A percentile compares a stretch with the other conserved stretches of the same genome.
Evolutionary conservation across 2,888 invertebrate genomes (phyloP).

Genomic region (Hirtodrosophila alboralis): DNA sequence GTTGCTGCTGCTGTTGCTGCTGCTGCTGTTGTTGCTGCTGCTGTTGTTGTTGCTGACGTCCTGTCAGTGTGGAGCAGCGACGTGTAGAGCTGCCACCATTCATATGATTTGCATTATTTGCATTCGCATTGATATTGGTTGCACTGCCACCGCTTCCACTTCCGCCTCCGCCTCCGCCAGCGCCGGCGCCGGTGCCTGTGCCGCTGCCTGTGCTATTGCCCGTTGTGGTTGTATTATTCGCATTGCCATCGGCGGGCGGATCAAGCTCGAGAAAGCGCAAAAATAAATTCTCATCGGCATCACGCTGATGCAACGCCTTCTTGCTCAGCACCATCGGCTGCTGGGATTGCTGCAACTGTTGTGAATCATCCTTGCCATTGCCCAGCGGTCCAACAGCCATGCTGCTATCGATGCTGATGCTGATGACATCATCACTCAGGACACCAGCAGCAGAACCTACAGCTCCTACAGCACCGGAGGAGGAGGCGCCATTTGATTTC

Average conservation of each 20-base stretch:
- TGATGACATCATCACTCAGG: conserved; percentile 82
- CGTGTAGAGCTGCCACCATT: conserved; percentile 48
- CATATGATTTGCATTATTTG: conserved; percentile 85
- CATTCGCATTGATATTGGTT: conserved; percentile 47
- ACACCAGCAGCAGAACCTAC: conserved; percentile 4
- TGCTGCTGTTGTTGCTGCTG: too few species aligned
- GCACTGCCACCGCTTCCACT: conserved; percentile 8
- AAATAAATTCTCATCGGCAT: conserved; percentile 90
- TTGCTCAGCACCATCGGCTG: conserved; percentile 84
- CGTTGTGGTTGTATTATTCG: conserved; percentile 68
- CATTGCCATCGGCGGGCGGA: conserved; percentile 86
- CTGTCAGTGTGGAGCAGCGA: conserved; percentile 53
- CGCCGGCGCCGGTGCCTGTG: background rate
- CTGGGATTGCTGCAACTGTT: conserved; percentile 27
- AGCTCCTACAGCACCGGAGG: background rate
- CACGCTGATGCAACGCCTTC: conserved; percentile 86
- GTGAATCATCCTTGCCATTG: conserved; percentile 37
- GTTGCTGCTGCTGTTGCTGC: too few species aligned
- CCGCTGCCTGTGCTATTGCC: conserved; percentile 3
- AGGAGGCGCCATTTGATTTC: conserved; percentile 61
- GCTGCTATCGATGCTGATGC: conserved; percentile 82
- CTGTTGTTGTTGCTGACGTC: conserved; percentile 74
- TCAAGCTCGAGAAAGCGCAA: conserved; percentile 92
- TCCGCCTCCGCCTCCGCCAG: conserved; percentile 8
- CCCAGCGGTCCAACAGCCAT: conserved; percentile 49